phyloP scores from a whole-genome alignment of 2,113 vertebrate species.

The Sphyrna mokarran region DNA sequence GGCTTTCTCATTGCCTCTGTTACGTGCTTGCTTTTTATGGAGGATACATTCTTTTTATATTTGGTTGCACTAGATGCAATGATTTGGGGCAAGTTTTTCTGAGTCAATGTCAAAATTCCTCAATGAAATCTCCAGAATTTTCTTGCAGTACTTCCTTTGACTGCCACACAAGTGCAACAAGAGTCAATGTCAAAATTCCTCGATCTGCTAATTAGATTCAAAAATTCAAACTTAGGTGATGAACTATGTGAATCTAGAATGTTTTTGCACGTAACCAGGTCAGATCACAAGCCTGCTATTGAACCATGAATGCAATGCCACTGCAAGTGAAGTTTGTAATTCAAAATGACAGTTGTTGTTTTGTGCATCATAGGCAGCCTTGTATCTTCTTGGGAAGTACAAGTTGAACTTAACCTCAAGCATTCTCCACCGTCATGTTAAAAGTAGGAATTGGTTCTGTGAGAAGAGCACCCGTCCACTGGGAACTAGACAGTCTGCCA shows the following conservation, averaged over 20 bases:
- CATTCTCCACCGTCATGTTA: neutral
- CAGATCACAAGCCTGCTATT: neutral
- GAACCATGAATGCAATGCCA: neutral
- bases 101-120: no score
- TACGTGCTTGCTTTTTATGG: no score
- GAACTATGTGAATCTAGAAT: neutral
- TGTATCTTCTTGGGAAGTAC: neutral
- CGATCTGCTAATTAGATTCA: neutral
- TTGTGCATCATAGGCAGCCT: neutral
- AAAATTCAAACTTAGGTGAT: neutral
- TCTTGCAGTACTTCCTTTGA: no score
- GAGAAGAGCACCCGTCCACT: neutral
- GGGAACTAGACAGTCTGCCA: slow-evolving; percentile 1
- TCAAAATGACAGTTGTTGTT: neutral
- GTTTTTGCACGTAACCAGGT: neutral
- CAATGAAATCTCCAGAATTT: no score
- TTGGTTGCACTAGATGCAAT: no score
- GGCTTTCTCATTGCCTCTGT: no score
- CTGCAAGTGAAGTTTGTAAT: neutral
- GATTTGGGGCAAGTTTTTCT: no score
- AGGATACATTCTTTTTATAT: no score
- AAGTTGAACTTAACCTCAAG: neutral
- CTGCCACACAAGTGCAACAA: no score
- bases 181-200: no score
- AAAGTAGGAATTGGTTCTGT: slow-evolving; percentile 5